These are phyloP conservation scores for Odocoileus virginianus DNA, from an alignment of 2,113 vertebrate species.

Conservation along the genomic window DNA sequence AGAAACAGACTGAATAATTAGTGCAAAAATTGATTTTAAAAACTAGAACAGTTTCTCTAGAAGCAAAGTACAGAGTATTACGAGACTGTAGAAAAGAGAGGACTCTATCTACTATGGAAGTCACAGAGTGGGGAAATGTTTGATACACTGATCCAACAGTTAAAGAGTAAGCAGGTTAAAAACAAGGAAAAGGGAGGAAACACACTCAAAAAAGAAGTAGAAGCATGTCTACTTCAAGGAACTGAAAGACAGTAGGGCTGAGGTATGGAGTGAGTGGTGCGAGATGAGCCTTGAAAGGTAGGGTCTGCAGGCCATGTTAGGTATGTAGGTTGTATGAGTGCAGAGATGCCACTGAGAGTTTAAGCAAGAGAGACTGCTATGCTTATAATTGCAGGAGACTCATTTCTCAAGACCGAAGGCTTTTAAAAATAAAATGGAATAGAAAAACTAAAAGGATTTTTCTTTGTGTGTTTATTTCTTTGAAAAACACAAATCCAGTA, in stretches of 20 bases:
- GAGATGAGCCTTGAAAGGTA: background rate
- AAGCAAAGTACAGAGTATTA: background rate
- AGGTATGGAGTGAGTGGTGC: background rate
- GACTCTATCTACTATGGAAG: background rate
- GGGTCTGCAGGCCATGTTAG: background rate
- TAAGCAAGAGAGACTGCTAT: background rate
- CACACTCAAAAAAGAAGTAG: background rate
- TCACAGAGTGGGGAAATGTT: background rate
- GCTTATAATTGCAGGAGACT: background rate
- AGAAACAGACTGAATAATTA: background rate
- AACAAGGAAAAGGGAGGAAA: background rate
- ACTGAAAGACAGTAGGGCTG: background rate
- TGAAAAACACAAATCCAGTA: constrained; percentile 5
- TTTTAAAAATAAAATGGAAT: background rate
- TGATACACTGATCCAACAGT: background rate
- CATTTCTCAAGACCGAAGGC: background rate
- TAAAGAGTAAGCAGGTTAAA: background rate
- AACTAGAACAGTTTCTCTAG: background rate
- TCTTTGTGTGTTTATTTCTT: background rate
- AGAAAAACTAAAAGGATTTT: background rate
- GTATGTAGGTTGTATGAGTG: background rate
- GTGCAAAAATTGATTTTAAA: background rate
- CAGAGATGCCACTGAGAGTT: background rate
- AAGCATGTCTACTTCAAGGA: background rate
- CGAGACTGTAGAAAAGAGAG: background rate